Conservation (phyloP, 2,888 invertebrate species). For the Harpalus rubripes region DNA sequence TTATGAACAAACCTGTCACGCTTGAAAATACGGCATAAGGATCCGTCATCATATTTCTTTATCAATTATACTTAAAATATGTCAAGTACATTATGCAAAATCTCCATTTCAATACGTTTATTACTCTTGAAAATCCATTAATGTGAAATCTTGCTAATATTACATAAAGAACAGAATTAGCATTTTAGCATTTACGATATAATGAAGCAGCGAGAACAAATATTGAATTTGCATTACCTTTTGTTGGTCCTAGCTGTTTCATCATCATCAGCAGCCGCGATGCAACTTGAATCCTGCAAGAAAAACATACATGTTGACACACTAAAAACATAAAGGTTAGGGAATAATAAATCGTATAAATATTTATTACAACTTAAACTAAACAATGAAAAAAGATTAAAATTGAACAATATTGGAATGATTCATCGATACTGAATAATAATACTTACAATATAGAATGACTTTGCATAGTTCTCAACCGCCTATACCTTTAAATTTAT, state of each 20-base stretch:
- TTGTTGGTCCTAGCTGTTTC: constrained; percentile 78
- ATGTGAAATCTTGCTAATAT: constrained; percentile 43
- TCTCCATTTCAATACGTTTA: background rate
- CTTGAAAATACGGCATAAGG: no score
- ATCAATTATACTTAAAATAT: background rate
- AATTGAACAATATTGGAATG: background rate
- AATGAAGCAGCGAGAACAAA: constrained; percentile 39
- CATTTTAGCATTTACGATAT: constrained; percentile 15
- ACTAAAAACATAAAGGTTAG: background rate
- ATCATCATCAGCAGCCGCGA: constrained; percentile 79
- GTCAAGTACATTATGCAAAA: constrained; percentile 28
- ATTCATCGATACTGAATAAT: background rate
- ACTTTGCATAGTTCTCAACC: no score
- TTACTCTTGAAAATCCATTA: constrained; percentile 37
- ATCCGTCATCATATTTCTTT: no score
- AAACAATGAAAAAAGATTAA: background rate
- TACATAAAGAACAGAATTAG: constrained; percentile 23
- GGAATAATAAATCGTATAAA: background rate
- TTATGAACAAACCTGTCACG: no score
- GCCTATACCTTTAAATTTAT: no score
- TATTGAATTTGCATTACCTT: constrained; percentile 57
- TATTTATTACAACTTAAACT: background rate
- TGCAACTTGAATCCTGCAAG: constrained; percentile 79
- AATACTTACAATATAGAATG: background rate
- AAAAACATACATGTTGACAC: constrained; percentile 10